These are phyloP conservation scores for Eupeodes latifasciatus DNA, from an alignment of 2,888 invertebrate genomes.

Conservation along the genomic window DNA sequence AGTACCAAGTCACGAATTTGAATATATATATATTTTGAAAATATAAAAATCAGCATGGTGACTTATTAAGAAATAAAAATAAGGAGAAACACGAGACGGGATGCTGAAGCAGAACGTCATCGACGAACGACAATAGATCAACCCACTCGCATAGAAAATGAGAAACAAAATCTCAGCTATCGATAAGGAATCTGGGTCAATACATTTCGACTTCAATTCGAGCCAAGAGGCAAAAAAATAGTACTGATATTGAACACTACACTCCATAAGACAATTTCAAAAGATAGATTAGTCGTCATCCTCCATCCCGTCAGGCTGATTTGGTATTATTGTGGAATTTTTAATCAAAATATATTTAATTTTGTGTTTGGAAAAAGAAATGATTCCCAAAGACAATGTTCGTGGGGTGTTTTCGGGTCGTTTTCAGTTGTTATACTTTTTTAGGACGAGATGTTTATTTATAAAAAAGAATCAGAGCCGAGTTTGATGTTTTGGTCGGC, in stretches of 20 bases:
- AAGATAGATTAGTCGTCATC: slow-evolving; percentile 44
- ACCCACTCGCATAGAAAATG: slow-evolving; percentile 58
- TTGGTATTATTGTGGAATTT: slow-evolving; percentile 47
- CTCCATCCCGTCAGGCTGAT: slow-evolving; percentile 35
- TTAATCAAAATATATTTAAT: slow-evolving; percentile 41
- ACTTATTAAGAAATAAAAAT: slow-evolving; percentile 74
- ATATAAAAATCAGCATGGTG: slow-evolving; percentile 64
- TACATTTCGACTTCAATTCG: slow-evolving; percentile 41
- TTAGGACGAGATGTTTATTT: too few species aligned
- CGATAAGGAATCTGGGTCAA: slow-evolving; percentile 72
- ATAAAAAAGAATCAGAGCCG: too few species aligned
- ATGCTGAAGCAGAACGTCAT: slow-evolving; percentile 56
- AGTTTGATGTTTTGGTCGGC: too few species aligned
- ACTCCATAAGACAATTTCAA: slow-evolving; percentile 7
- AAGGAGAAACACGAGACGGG: slow-evolving; percentile 52
- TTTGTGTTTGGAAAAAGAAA: not conserved
- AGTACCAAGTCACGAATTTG: slow-evolving; percentile 75
- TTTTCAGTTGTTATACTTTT: slow-evolving; percentile 5
- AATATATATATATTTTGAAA: slow-evolving; percentile 55
- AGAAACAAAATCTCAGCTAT: slow-evolving; percentile 70
- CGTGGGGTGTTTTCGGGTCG: slow-evolving; percentile 40
- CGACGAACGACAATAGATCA: slow-evolving; percentile 74
- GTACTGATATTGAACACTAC: not conserved
- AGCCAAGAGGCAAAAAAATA: not conserved
- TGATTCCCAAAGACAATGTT: slow-evolving; percentile 11